phyloP scores from a whole-genome alignment of 2,888 invertebrate species.

The Rotaria sp. region DNA sequence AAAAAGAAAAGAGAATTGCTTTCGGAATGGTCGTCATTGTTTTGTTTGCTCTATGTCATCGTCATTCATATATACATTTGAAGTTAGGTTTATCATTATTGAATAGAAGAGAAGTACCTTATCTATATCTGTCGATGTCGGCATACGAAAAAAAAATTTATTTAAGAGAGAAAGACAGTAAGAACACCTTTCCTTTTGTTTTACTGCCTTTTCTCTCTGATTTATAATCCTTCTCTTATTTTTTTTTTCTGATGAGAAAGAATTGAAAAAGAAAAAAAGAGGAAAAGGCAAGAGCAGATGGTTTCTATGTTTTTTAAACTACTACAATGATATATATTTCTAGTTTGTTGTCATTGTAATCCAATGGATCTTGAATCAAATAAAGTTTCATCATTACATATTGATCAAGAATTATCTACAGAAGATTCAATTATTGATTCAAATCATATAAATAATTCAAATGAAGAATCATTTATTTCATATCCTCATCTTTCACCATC shows the following conservation, averaged over 20 bases:
- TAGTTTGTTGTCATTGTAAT: neutral
- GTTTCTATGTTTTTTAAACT: neutral
- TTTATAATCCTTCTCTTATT: neutral
- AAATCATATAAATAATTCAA: neutral
- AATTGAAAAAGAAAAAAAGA: neutral
- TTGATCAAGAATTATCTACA: neutral
- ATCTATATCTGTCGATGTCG: slow-evolving; percentile 12
- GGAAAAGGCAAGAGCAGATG: neutral
- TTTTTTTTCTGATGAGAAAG: neutral
- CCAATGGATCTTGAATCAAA: neutral
- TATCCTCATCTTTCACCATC: neutral
- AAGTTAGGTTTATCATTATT: neutral
- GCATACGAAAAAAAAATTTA: neutral
- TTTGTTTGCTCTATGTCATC: slow-evolving; percentile 9
- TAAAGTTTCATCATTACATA: neutral
- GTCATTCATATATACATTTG: neutral
- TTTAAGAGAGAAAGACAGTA: neutral
- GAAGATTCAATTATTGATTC: neutral
- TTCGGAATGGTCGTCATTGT: neutral
- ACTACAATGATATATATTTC: neutral
- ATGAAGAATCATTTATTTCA: neutral
- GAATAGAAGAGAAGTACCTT: neutral
- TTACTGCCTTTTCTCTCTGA: neutral
- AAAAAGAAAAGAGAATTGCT: neutral
- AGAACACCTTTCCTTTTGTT: neutral